Base-by-base conservation (phyloP, 2,113 vertebrate species). In the Microcebus jonahi region DNA sequence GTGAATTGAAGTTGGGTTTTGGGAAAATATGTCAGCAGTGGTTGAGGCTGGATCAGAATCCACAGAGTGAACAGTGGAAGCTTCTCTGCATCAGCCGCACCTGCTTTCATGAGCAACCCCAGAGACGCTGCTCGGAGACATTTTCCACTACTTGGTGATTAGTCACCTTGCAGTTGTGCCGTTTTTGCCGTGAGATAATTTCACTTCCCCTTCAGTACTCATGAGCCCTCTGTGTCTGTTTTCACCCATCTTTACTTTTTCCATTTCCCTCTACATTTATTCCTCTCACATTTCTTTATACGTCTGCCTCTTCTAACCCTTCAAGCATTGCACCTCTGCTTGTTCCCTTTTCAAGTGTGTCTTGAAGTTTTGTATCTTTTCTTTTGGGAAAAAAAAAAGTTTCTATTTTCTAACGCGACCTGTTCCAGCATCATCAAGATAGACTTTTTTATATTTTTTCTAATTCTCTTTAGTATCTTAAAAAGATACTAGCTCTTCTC, bases 271-370 rank as follows among this genome's bases (percentile, higher is more conserved):
- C 39, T 85, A 17, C 8, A 5, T 96, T 42, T 50, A 2, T 82
- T 39, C 34, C 17, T 15, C 34, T 85, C 75, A 15, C 42, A 13
- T 77, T 91, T 68, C 34, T 42, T 61, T 17, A 13, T 71, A 3
- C 21, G 14, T 50, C 63, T 34, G 15, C 57, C 48, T 81, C 71
- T 61, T 50, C 63, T 70, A 6, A 42, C 21, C 50, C n/a, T 90
- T 67, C 2, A 13, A 23, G 20, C 0, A 2, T 86, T 65, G 10
- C 2, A 2, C n/a, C 18, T 73, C 31, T 68, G 5, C 63, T 57
- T 48, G n/a, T 79, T 95, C n/a, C 67, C 27, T 96, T 94, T 95
- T 88, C 82, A 86, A 15, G 73, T n/a, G 29, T 48, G 31, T 79
- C 77, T 79, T 84, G 13, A 70, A 34, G 68, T 75, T 75, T 55